These are phyloP conservation scores for Drosophila neotestacea DNA, from an alignment of 2,888 invertebrate species.

Conservation along the genomic window DNA sequence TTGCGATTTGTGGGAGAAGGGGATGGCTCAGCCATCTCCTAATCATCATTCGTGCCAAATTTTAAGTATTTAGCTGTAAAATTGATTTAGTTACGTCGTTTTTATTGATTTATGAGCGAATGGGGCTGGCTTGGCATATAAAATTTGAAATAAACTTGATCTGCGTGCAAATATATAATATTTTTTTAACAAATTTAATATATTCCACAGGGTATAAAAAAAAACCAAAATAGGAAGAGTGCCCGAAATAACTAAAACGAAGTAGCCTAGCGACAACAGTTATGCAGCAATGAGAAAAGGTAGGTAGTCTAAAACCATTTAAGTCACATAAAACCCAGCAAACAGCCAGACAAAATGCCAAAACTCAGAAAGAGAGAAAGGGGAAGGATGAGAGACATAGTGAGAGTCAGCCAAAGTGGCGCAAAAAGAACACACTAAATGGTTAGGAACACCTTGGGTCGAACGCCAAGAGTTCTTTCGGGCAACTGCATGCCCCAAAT, in stretches of 20 bases:
- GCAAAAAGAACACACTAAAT: constrained; percentile 53
- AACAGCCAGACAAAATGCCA: constrained; percentile 40
- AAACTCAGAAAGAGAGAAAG: constrained; percentile 17
- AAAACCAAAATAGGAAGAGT: constrained; percentile 1
- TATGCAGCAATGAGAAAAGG: constrained; percentile 42
- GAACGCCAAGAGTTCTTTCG: constrained; percentile 8
- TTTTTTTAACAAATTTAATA: no score
- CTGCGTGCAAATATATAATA: no score
- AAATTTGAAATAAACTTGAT: no score
- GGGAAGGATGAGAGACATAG: neutral
- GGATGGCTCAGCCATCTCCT: no score
- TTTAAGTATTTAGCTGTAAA: no score
- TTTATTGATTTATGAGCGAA: no score
- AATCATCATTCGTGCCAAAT: no score
- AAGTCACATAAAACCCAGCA: constrained; percentile 66
- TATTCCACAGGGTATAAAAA: no score
- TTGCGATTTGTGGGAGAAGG: no score
- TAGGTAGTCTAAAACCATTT: constrained; percentile 54
- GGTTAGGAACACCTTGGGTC: constrained; percentile 64
- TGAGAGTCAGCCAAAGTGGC: constrained; percentile 21
- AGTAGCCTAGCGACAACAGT: constrained; percentile 57
- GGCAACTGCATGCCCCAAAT: constrained; percentile 32
- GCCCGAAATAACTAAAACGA: constrained; percentile 35
- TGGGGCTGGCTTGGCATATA: no score
- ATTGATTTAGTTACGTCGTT: no score